Evolutionary conservation across 2,888 invertebrate species (phyloP).

Genomic region (Ophion obscuratus): DNA sequence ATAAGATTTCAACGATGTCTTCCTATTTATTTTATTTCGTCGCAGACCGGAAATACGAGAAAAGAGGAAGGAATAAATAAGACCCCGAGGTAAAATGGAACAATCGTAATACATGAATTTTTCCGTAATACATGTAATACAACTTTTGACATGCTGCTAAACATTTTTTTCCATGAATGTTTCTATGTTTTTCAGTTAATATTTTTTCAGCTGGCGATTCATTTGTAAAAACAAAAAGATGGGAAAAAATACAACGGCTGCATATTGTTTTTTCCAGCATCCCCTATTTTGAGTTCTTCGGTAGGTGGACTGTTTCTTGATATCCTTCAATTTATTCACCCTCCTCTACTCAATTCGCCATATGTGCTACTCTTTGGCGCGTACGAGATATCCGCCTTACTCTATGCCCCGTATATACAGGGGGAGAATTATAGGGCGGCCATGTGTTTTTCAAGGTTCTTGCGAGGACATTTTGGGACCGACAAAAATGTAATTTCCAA

Average conservation of each 20-base stretch:
- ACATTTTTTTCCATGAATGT: too few relatives aligned
- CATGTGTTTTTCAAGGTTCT: too few relatives aligned
- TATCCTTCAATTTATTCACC: conserved; percentile 62
- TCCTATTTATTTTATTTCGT: conserved; percentile 6
- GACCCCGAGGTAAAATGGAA: conserved; percentile 1
- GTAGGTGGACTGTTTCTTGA: conserved; percentile 22
- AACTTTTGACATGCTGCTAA: too few relatives aligned
- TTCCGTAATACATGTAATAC: neutral
- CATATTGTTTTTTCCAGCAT: neutral
- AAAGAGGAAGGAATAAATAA: conserved; percentile 9
- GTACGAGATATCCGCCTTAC: neutral
- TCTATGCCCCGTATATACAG: neutral
- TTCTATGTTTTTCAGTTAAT: neutral
- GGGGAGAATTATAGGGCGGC: too few relatives aligned
- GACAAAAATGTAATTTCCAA: too few relatives aligned
- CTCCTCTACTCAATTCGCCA: conserved; percentile 39
- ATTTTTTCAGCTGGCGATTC: too few relatives aligned
- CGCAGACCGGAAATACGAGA: conserved; percentile 2
- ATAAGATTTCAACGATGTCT: conserved; percentile 34
- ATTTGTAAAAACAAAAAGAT: too few relatives aligned
- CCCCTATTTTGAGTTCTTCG: conserved; percentile 1
- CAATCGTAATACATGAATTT: neutral
- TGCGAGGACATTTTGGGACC: too few relatives aligned
- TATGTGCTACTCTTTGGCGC: conserved; percentile 15
- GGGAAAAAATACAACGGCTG: neutral